Evolutionary conservation across 2,888 invertebrate genomes (phyloP).

Genomic region (Pachydiplax longipennis): DNA sequence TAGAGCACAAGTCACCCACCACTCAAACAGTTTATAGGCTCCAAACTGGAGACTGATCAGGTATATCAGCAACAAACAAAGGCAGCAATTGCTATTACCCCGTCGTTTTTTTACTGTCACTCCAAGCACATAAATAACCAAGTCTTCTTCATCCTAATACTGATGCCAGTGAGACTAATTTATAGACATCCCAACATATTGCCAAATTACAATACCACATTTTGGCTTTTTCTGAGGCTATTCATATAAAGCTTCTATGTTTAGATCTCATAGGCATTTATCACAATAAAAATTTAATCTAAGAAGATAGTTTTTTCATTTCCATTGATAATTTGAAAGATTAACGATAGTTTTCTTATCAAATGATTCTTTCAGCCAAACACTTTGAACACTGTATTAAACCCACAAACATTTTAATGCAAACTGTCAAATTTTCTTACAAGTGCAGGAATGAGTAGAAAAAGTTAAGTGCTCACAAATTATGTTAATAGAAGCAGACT

Average conservation of each 20-base stretch:
- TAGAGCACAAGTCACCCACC: slow-evolving; percentile 32
- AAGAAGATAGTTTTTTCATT: not conserved
- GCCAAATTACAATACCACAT: slow-evolving; percentile 32
- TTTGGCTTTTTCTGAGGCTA: slow-evolving; percentile 38
- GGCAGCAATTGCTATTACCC: not conserved
- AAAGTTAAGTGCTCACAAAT: slow-evolving; percentile 39
- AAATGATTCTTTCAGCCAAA: slow-evolving; percentile 32
- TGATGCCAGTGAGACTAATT: slow-evolving; percentile 32
- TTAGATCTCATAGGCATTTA: slow-evolving; percentile 44
- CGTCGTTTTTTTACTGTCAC: not conserved
- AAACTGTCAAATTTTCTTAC: slow-evolving; percentile 27
- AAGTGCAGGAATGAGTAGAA: slow-evolving; percentile 41
- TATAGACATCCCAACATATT: slow-evolving; percentile 32
- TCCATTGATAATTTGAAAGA: slow-evolving; percentile 17
- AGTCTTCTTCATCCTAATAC: slow-evolving; percentile 28
- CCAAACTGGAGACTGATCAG: not conserved
- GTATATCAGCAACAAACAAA: slow-evolving; percentile 12
- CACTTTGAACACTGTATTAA: slow-evolving; percentile 27
- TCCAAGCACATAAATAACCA: slow-evolving; percentile 6
- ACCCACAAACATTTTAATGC: slow-evolving; percentile 37
- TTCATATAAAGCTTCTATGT: slow-evolving; percentile 27
- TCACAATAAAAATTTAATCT: slow-evolving; percentile 20
- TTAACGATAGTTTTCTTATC: slow-evolving; percentile 3
- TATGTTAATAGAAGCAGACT: slow-evolving; percentile 35
- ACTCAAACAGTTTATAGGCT: slow-evolving; percentile 33